These are phyloP conservation scores for Conomelus anceps DNA, from an alignment of 2,888 invertebrate genomes.

Conservation along the genomic window DNA sequence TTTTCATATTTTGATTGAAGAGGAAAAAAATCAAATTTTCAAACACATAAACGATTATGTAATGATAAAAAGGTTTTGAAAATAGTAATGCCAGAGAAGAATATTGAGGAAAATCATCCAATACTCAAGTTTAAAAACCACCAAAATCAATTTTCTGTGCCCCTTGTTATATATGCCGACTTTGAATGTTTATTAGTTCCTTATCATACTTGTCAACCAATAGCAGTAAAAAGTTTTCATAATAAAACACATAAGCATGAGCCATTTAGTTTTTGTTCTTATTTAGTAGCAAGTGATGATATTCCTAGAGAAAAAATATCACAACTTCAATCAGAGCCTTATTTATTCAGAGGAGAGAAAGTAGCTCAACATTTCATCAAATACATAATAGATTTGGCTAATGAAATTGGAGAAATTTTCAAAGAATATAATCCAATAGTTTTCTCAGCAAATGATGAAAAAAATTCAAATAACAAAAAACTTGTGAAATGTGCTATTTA, in stretches of 20 bases:
- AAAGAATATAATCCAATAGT: background rate
- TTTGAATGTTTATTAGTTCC: conserved; percentile 7
- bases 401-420: background rate
- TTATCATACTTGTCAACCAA: background rate
- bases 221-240: background rate
- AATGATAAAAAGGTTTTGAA: background rate
- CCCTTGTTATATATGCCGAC: conserved; percentile 6
- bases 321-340: background rate
- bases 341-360: conserved; percentile 1
- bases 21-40: background rate
- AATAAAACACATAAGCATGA: background rate
- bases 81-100: background rate
- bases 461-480: background rate
- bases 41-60: background rate
- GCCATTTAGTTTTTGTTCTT: background rate
- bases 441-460: background rate
- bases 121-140: conserved; percentile 5
- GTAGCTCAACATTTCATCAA: background rate
- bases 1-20: background rate
- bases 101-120: background rate
- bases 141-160: background rate
- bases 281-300: background rate
- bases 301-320: background rate
- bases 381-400: background rate
- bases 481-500: conserved; percentile 6